Evolutionary conservation across 2,113 vertebrate species (phyloP).

Genomic region (Tringa solitaria): DNA sequence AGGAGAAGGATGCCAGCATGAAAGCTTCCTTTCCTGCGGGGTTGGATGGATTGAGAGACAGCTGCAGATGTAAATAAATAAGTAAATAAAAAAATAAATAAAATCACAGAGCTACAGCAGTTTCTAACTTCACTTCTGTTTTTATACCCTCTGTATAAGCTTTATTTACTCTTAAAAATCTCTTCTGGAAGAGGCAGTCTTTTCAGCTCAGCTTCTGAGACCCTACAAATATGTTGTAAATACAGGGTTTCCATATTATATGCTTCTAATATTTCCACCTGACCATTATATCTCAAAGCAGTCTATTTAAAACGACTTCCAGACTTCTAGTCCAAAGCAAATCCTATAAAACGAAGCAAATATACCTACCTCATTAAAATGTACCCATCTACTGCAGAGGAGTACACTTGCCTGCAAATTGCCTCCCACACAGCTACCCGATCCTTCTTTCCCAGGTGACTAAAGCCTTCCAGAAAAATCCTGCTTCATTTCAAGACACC

Average conservation of each 20-base stretch:
- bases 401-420: slow-evolving; percentile 68
- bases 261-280: slow-evolving; percentile 20
- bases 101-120: background rate
- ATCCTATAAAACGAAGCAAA: slow-evolving; percentile 42
- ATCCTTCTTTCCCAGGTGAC: slow-evolving; percentile 64
- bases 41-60: background rate
- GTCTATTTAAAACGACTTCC: slow-evolving; percentile 21
- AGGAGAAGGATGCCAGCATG: background rate
- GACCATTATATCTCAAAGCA: slow-evolving; percentile 39
- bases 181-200: background rate
- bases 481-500: slow-evolving; percentile 38
- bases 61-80: background rate
- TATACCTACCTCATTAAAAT: slow-evolving; percentile 63
- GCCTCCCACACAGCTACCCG: slow-evolving; percentile 59
- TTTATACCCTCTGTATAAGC: background rate
- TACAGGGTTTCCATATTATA: background rate
- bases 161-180: slow-evolving; percentile 9
- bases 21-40: background rate
- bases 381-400: slow-evolving; percentile 65
- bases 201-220: background rate
- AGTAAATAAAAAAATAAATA: background rate
- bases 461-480: slow-evolving; percentile 69
- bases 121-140: background rate
- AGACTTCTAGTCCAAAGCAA: slow-evolving; percentile 48
- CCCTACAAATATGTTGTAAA: background rate